A percentile compares a stretch with the other conserved stretches of the same genome.
Evolutionary conservation across 2,797 vertebrate genomes (phyloP).

Genomic region (Notamacropus eugenii): DNA sequence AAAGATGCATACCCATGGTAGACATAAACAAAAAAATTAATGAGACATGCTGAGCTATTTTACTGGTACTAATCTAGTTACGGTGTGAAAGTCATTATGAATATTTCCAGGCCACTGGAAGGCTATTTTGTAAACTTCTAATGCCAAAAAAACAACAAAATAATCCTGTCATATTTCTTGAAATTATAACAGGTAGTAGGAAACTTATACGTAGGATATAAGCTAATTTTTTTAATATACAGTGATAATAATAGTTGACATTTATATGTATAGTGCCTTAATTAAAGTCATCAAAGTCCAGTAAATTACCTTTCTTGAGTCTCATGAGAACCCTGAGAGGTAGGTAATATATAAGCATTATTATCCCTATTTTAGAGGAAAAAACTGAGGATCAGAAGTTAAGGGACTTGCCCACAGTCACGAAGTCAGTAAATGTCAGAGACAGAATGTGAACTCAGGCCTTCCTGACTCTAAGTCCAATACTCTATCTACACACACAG

Average conservation of each 20-base stretch:
- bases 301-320: background rate
- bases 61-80: background rate
- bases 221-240: background rate
- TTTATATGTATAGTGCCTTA: background rate
- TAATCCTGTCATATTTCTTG: slow-evolving; percentile 14
- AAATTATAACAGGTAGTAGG: background rate
- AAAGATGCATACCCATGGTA: background rate
- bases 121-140: slow-evolving; percentile 15
- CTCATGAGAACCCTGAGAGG: background rate
- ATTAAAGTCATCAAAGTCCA: background rate
- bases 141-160: background rate
- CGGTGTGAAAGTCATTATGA: background rate
- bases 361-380: background rate
- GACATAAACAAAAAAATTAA: background rate
- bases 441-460: background rate
- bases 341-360: background rate
- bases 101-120: slow-evolving; percentile 19
- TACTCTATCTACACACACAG: background rate
- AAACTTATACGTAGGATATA: background rate
- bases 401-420: background rate
- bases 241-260: background rate
- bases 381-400: background rate
- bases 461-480: background rate
- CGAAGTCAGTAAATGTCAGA: background rate
- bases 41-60: background rate